phyloP scores from a whole-genome alignment of 2,888 invertebrate genomes.

The Pasiphila rectangulata region DNA sequence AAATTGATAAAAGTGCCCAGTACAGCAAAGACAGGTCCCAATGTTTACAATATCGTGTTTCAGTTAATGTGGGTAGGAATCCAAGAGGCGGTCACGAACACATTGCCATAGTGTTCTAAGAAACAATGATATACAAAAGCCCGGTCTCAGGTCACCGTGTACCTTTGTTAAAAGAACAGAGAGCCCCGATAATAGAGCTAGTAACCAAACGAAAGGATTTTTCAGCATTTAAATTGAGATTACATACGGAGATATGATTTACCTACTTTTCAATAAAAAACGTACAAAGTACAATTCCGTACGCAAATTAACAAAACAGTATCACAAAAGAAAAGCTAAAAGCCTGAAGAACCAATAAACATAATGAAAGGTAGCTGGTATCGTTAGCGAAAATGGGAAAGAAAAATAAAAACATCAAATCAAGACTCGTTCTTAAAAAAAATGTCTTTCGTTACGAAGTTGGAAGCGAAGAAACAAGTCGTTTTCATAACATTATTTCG shows the following conservation, averaged over 20 bases:
- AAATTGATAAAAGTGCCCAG: slow-evolving; percentile 7
- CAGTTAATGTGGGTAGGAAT: slow-evolving; percentile 44
- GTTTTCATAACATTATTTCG: slow-evolving; percentile 24
- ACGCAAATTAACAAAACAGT: slow-evolving; percentile 24
- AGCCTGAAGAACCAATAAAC: slow-evolving; percentile 31
- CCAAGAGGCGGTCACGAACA: slow-evolving; percentile 36
- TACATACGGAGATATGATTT: slow-evolving; percentile 13
- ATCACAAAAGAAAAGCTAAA: slow-evolving; percentile 23
- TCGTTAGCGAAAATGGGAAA: slow-evolving; percentile 30
- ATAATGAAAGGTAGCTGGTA: slow-evolving; percentile 34
- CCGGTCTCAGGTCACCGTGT: slow-evolving; percentile 34
- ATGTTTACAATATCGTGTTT: slow-evolving; percentile 48
- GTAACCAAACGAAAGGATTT: slow-evolving; percentile 16
- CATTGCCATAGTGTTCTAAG: slow-evolving; percentile 40
- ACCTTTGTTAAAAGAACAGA: slow-evolving; percentile 35
- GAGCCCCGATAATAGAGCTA: slow-evolving; percentile 23
- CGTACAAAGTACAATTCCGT: slow-evolving; percentile 19
- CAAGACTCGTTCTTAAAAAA: slow-evolving; percentile 25
- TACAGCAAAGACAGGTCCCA: slow-evolving; percentile 22
- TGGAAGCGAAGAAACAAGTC: slow-evolving; percentile 25
- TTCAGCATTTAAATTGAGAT: slow-evolving; percentile 16
- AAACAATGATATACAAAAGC: slow-evolving; percentile 44
- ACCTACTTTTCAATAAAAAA: slow-evolving; percentile 12
- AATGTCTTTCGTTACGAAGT: slow-evolving; percentile 24
- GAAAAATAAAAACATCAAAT: slow-evolving; percentile 33